phyloP scores from a whole-genome alignment of 1,140 invertebrate genomes.

The Rhopalosiphum padi region DNA sequence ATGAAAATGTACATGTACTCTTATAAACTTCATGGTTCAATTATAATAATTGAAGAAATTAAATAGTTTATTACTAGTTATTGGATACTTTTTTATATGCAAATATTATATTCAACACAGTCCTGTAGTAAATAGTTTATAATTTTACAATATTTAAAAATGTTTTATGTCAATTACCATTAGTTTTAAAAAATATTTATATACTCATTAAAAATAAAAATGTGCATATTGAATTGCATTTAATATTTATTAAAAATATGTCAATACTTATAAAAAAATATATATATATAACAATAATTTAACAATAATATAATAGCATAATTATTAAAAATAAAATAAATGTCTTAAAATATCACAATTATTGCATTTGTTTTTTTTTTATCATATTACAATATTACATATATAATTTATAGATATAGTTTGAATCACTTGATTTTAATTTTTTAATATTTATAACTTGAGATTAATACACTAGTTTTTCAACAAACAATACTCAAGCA shows the following conservation, averaged over 20 bases:
- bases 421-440: slow-evolving; percentile 3
- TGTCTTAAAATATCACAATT: slow-evolving; percentile 51
- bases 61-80: slow-evolving; percentile 31
- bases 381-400: background rate
- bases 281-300: slow-evolving; percentile 32
- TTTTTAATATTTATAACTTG: background rate
- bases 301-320: slow-evolving; percentile 26
- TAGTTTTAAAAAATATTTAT: slow-evolving; percentile 49
- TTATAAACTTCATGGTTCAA: background rate
- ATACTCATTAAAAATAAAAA: background rate
- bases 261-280: slow-evolving; percentile 41
- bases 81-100: background rate
- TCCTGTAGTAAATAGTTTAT: background rate
- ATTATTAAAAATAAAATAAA: slow-evolving; percentile 48
- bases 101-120: slow-evolving; percentile 3
- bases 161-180: slow-evolving; percentile 52
- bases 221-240: background rate
- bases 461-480: background rate
- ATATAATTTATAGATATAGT: background rate
- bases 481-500: background rate
- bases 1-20: slow-evolving; percentile 13
- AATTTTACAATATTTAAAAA: slow-evolving; percentile 8
- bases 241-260: slow-evolving; percentile 50
- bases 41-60: slow-evolving; percentile 22
- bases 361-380: slow-evolving; percentile 8